Evolutionary conservation across 2,888 invertebrate species (phyloP).

Genomic region (Cybosia mesomella): DNA sequence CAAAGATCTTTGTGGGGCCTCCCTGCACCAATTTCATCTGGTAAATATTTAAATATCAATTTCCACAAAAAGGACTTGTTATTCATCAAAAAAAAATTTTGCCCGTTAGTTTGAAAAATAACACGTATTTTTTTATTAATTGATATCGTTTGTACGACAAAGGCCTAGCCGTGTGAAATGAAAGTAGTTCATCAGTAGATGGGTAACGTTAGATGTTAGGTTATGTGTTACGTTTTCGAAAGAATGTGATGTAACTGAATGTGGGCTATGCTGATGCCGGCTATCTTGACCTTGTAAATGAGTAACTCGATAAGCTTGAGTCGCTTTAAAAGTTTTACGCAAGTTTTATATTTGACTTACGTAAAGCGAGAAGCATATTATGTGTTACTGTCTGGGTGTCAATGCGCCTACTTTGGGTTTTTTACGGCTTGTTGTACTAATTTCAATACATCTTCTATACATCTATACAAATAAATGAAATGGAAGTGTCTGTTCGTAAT

Average conservation of each 20-base stretch:
- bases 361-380: neutral
- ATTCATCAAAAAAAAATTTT: no score
- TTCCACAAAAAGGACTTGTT: no score
- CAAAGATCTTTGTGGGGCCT: neutral
- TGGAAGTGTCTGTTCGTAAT: no score
- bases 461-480: no score
- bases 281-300: conserved; percentile 16
- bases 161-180: neutral
- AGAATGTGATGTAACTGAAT: conserved; percentile 13
- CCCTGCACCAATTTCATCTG: no score
- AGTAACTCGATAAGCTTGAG: conserved; percentile 14
- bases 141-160: neutral
- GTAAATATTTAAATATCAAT: no score
- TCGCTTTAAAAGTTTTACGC: conserved; percentile 8
- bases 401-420: neutral
- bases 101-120: no score
- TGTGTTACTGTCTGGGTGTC: neutral
- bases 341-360: conserved; percentile 13
- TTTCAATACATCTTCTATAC: no score
- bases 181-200: neutral
- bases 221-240: conserved; percentile 14
- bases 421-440: neutral
- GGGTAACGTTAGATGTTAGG: neutral
- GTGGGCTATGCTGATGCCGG: conserved; percentile 13
- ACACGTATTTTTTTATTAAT: neutral